Percentiles rank a stretch among this genome's conserved stretches.
phyloP scores from a whole-genome alignment of 2,113 vertebrate genomes.

The Paracanthobrama guichenoti region DNA sequence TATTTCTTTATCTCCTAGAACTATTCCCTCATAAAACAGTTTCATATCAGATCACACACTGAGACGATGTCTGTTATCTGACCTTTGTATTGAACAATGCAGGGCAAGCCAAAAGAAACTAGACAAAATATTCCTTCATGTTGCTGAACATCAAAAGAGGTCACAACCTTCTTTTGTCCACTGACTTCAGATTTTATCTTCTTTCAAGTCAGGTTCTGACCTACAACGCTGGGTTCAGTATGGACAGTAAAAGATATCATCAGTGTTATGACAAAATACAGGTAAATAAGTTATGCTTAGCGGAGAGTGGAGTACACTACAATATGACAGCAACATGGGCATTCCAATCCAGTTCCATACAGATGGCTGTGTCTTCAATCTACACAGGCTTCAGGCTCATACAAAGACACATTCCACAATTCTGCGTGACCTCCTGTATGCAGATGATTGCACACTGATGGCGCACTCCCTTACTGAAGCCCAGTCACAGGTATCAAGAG shows the following conservation, averaged over 20 bases:
- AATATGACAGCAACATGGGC: not conserved
- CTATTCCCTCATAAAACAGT: not conserved
- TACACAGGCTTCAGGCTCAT: too few relatives aligned
- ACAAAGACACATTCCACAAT: too few relatives aligned
- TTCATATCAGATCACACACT: slow-evolving; percentile 15
- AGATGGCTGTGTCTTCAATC: too few relatives aligned
- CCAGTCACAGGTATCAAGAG: too few relatives aligned
- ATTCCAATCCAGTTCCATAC: too few relatives aligned
- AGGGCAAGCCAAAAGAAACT: slow-evolving; percentile 34
- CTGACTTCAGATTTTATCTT: slow-evolving; percentile 33
- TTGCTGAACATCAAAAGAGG: slow-evolving; percentile 37
- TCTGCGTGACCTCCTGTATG: too few relatives aligned
- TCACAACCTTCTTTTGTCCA: slow-evolving; percentile 33
- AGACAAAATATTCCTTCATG: slow-evolving; percentile 48
- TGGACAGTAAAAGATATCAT: slow-evolving; percentile 25
- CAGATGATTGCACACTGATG: too few relatives aligned
- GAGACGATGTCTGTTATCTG: slow-evolving; percentile 33
- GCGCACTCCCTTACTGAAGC: too few relatives aligned
- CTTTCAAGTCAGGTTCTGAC: slow-evolving; percentile 29
- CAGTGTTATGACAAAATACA: slow-evolving; percentile 32
- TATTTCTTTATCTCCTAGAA: slow-evolving; percentile 13
- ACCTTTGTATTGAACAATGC: slow-evolving; percentile 33
- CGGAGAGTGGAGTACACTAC: not conserved
- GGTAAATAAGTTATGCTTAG: slow-evolving; percentile 17
- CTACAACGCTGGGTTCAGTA: not conserved